Evolutionary conservation across 1,140 invertebrate species (phyloP).

Genomic region (Holcopasites calliopsidis): DNA sequence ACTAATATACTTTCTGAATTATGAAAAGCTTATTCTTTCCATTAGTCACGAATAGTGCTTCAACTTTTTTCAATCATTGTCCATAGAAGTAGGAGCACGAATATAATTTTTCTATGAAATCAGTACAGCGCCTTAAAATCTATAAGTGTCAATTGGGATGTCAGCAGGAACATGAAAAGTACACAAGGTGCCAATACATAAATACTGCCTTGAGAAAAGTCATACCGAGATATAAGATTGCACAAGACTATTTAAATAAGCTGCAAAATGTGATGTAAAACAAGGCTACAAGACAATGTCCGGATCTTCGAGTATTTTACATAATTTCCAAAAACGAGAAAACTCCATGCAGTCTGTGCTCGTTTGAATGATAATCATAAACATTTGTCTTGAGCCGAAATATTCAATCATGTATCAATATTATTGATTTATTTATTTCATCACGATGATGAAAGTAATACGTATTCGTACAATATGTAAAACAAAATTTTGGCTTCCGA

Average conservation of each 20-base stretch:
- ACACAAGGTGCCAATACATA: conserved; percentile 16
- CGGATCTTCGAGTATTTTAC: conserved; percentile 6
- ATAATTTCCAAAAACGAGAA: background rate
- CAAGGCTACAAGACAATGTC: background rate
- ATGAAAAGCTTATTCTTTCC: conserved; percentile 9
- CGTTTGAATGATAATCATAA: background rate
- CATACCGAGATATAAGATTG: background rate
- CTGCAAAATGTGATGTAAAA: conserved; percentile 23
- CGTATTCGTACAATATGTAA: background rate
- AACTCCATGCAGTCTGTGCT: background rate
- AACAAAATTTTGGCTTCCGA: background rate
- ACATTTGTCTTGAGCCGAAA: background rate
- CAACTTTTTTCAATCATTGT: background rate
- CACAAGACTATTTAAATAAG: background rate
- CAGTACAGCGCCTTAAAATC: conserved; percentile 7
- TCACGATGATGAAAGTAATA: background rate
- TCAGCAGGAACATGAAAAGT: conserved; percentile 18
- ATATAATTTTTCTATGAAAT: conserved; percentile 16
- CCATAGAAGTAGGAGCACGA: background rate
- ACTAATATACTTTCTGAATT: background rate
- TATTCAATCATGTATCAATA: background rate
- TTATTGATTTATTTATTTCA: conserved; percentile 13
- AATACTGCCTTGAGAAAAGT: conserved; percentile 26
- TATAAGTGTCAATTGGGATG: conserved; percentile 6
- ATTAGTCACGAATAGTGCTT: background rate